phyloP scores from a whole-genome alignment of 1,140 invertebrate species.

The Drosophila arawakana region DNA sequence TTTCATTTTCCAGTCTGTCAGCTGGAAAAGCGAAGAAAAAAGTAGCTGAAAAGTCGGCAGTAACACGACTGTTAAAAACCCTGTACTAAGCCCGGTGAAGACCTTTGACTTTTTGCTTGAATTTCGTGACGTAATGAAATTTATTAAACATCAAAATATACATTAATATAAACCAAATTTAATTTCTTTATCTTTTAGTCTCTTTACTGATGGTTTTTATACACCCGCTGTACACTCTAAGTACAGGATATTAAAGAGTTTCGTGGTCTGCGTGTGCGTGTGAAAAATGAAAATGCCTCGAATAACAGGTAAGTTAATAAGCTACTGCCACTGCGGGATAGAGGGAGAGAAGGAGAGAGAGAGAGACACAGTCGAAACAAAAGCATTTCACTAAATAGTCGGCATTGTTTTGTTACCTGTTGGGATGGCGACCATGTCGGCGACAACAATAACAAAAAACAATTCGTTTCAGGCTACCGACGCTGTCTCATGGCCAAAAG shows the following conservation, averaged over 20 bases:
- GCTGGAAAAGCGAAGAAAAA: neutral
- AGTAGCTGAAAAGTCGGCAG: no score
- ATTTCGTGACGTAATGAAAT: no score
- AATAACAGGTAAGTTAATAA: slow-evolving; percentile 79
- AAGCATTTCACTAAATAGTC: slow-evolving; percentile 74
- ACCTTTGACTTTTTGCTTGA: no score
- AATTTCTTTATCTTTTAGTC: no score
- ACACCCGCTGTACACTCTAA: no score
- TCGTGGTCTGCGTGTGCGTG: slow-evolving; percentile 59
- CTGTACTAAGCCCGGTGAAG: no score
- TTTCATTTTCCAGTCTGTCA: slow-evolving; percentile 58
- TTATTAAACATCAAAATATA: no score
- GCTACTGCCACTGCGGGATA: slow-evolving; percentile 25
- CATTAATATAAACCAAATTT: no score
- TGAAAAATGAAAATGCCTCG: slow-evolving; percentile 72
- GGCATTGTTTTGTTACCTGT: slow-evolving; percentile 59
- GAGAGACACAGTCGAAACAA: slow-evolving; percentile 38
- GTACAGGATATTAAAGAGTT: neutral
- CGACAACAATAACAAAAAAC: slow-evolving; percentile 27
- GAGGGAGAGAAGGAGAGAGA: neutral
- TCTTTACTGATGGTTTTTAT: no score
- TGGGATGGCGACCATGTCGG: slow-evolving; percentile 43
- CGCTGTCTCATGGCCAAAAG: slow-evolving; percentile 30
- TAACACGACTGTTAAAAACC: no score
- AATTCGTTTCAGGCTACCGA: slow-evolving; percentile 54